These are phyloP conservation scores for Macrosiphum euphorbiae DNA, from an alignment of 2,888 invertebrate genomes.

Conservation along the genomic window DNA sequence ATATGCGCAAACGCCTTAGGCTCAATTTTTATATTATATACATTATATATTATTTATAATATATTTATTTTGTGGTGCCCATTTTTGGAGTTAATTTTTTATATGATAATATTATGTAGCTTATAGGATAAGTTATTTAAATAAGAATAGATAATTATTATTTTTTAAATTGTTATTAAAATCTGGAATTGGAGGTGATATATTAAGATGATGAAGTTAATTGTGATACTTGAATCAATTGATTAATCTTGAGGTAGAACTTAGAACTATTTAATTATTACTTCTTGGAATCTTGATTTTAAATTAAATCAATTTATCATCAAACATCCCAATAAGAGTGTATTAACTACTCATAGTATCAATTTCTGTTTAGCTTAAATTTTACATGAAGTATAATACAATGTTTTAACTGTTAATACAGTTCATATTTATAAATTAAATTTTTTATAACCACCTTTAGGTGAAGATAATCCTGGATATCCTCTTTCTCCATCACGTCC, in stretches of 20 bases:
- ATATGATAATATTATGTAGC: no score
- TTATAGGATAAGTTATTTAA: no score
- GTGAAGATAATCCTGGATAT: conserved; percentile 72
- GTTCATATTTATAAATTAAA: neutral
- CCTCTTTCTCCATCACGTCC: conserved; percentile 78
- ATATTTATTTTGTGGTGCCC: no score
- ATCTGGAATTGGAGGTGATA: neutral
- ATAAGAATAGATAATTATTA: no score
- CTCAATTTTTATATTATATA: no score
- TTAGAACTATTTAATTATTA: neutral
- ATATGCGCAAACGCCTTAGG: no score
- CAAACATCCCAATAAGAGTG: no score
- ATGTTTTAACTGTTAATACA: neutral
- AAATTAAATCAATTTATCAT: neutral
- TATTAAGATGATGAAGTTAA: neutral
- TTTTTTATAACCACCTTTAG: conserved; percentile 70
- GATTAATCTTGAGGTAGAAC: neutral
- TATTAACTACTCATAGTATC: neutral
- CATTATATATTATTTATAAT: no score
- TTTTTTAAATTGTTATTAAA: neutral
- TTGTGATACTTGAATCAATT: neutral
- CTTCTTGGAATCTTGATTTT: neutral
- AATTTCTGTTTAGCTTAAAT: neutral
- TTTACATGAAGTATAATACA: neutral
- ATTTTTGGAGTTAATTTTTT: no score